phyloP scores from a whole-genome alignment of 2,888 invertebrate genomes.

The Lapara coniferarum region DNA sequence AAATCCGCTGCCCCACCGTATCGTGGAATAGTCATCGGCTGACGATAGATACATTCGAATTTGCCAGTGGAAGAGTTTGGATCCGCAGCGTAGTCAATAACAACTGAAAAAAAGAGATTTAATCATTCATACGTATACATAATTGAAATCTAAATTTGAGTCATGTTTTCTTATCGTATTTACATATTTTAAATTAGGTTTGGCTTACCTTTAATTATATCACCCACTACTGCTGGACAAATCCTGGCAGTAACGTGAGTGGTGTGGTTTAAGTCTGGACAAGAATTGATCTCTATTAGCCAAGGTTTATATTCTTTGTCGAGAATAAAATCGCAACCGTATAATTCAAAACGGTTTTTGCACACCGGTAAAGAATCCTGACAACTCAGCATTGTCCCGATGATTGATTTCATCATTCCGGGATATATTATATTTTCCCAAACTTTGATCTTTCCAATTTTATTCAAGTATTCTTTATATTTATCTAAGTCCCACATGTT shows the following conservation, averaged over 20 bases:
- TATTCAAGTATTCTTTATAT: slow-evolving; percentile 86
- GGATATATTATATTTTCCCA: slow-evolving; percentile 91
- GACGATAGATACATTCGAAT: slow-evolving; percentile 83
- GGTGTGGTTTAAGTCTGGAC: slow-evolving; percentile 91
- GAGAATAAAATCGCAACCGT: slow-evolving; percentile 96
- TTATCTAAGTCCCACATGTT: slow-evolving; percentile 94
- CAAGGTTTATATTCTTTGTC: slow-evolving; percentile 93
- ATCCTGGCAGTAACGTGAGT: slow-evolving; percentile 92
- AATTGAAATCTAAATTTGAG: too few relatives aligned
- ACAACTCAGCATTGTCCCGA: slow-evolving; percentile 90
- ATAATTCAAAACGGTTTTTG: slow-evolving; percentile 93
- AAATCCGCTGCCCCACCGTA: slow-evolving; percentile 58
- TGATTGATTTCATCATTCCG: slow-evolving; percentile 92
- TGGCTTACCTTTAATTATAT: slow-evolving; percentile 91
- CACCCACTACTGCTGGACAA: slow-evolving; percentile 91
- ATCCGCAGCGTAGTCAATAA: slow-evolving; percentile 75
- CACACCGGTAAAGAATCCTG: slow-evolving; percentile 88
- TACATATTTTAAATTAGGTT: background rate
- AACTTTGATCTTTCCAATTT: slow-evolving; percentile 82
- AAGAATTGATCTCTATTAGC: slow-evolving; percentile 96
- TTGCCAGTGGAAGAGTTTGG: slow-evolving; percentile 79
- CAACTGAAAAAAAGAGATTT: slow-evolving; percentile 65
- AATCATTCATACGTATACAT: background rate
- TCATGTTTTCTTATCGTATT: background rate
- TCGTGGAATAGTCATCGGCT: slow-evolving; percentile 61